Evolutionary conservation across 2,888 invertebrate genomes (phyloP).

Genomic region (Rhorus exstirpatorius): DNA sequence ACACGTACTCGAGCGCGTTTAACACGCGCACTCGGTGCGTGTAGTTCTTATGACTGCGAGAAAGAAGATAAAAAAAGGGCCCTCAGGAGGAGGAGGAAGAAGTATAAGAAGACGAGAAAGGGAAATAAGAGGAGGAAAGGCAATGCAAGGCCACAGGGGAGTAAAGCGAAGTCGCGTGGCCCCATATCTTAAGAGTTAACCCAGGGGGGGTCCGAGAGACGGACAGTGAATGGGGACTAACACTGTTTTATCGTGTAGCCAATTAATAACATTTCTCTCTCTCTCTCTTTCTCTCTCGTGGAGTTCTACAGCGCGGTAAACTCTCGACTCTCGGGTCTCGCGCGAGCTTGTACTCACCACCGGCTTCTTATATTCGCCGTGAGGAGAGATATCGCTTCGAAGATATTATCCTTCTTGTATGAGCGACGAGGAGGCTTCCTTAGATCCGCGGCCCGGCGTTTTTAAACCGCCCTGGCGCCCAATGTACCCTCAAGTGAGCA

Average conservation of each 20-base stretch:
- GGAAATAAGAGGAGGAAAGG: constrained; percentile 35
- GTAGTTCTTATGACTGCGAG: constrained; percentile 53
- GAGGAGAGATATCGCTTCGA: constrained; percentile 76
- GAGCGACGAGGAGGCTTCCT: constrained; percentile 64
- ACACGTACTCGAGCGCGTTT: constrained; percentile 68
- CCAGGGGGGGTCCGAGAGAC: constrained; percentile 81
- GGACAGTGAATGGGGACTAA: constrained; percentile 83
- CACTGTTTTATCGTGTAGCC: constrained; percentile 85
- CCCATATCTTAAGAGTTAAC: constrained; percentile 82
- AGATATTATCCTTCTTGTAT: constrained; percentile 74
- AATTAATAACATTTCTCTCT: constrained; percentile 84
- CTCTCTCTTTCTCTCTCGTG: constrained; percentile 58
- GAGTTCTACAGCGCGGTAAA: constrained; percentile 31
- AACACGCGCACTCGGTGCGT: constrained; percentile 68
- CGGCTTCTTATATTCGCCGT: constrained; percentile 66
- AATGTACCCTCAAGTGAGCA: constrained; percentile 1
- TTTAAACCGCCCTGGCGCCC: constrained; percentile 59
- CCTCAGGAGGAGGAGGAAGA: constrained; percentile 70
- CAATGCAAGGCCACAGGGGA: constrained; percentile 58
- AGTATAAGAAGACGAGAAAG: constrained; percentile 73
- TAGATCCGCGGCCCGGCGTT: constrained; percentile 57
- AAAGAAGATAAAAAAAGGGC: constrained; percentile 31
- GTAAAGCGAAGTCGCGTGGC: constrained; percentile 82
- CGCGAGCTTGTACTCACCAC: constrained; percentile 52
- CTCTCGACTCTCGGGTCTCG: constrained; percentile 15